A percentile compares a stretch with the other conserved stretches of the same genome.
Evolutionary conservation across 2,113 vertebrate species (phyloP).

Genomic region (Cynocephalus volans): DNA sequence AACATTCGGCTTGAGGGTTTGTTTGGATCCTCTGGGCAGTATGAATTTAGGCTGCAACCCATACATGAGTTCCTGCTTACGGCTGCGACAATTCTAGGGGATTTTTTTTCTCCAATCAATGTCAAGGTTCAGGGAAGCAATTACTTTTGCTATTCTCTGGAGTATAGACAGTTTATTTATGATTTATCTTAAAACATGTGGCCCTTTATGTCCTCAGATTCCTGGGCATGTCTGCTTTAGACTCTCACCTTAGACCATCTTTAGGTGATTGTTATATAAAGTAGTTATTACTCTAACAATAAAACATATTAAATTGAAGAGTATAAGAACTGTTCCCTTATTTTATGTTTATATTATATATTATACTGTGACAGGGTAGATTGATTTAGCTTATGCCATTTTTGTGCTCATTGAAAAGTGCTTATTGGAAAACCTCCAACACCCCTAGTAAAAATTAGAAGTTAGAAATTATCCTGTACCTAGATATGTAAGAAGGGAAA

Average conservation of each 20-base stretch:
- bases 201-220: not conserved
- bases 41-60: conserved; percentile 11
- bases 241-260: not conserved
- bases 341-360: not conserved
- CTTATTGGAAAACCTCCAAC: too few relatives aligned
- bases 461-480: too few relatives aligned
- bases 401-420: too few relatives aligned
- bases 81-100: not conserved
- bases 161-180: not conserved
- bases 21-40: not conserved
- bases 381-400: too few relatives aligned
- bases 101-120: not conserved
- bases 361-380: too few relatives aligned
- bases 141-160: not conserved
- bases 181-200: not conserved
- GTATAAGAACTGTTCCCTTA: not conserved
- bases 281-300: not conserved
- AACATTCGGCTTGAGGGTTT: conserved; percentile 43
- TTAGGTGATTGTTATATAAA: not conserved
- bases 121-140: not conserved
- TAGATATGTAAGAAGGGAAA: too few relatives aligned
- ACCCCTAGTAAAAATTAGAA: too few relatives aligned
- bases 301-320: not conserved
- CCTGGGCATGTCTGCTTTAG: not conserved
- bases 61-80: not conserved